Evolutionary conservation across 2,888 invertebrate genomes (phyloP), one percentile per base, ranked within the genome.

Genomic region (Calameuta idolon): DNA sequence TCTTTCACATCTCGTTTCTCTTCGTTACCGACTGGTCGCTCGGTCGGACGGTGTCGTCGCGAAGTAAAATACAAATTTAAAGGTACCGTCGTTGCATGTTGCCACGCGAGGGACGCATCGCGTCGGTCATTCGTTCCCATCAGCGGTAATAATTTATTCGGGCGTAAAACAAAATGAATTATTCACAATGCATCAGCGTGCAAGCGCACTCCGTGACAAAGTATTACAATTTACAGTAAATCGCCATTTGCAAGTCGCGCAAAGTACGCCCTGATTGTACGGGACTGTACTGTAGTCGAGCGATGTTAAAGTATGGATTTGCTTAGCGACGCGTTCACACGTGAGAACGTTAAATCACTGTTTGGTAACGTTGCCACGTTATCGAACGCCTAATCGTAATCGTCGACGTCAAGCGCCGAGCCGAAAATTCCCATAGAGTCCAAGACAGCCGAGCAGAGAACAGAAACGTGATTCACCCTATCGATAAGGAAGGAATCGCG

Each of bases 131-230:
- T 55, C 55, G 23, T 55, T 55, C 9, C 55, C 55, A 55, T 55
- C 23, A 23, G 23, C 23, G 55, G 23, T 23, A 85, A 83, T 82
- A 83, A 85, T 83, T 81, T 80, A 83, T 82, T 81, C 79, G 79
- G 79, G 80, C 81, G 80, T 79, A 80, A 82, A 84, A 79, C 82
- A 78, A 78, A 82, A 85, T 85, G 85, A 85, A 85, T 85, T 80
- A 85, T 85, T 85, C 85, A 85, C 81, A 76, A 75, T 77, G 79
- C 78, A 77, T 79, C 77, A 77, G 76, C 78, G 77, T 74, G n/a
- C n/a, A 37, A 34, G 69, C 75, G 76, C 81, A 79, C 77, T 76
- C 84, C 82, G 83, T 82, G 81, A 84, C 83, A 83, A 84, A 85
- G 85, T 83, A 81, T 84, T 75, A 30, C 81, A 80, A 83, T 83